Conservation (phyloP, 2,797 vertebrate species). For the Gouania willdenowi region DNA sequence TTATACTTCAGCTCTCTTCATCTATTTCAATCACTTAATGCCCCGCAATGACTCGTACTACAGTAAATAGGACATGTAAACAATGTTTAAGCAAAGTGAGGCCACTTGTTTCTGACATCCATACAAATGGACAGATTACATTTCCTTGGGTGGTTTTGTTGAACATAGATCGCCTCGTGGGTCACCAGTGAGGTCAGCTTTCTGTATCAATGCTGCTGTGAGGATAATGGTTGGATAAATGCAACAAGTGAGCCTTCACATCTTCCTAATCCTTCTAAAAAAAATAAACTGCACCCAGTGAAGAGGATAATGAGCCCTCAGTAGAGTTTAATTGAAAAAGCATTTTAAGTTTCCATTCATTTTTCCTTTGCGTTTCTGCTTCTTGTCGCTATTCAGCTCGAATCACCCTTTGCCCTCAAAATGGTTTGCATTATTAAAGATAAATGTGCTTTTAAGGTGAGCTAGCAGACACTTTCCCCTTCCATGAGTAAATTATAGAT, state of each 20-base stretch:
- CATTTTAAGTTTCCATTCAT: background rate
- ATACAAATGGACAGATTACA: conserved; percentile 11
- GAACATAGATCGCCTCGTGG: background rate
- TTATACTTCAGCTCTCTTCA: background rate
- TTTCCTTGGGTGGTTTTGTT: background rate
- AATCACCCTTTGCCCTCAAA: background rate
- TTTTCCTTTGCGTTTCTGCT: background rate
- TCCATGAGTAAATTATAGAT: conserved; percentile 29
- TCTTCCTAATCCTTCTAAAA: conserved; percentile 1
- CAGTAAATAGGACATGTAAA: background rate
- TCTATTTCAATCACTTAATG: background rate
- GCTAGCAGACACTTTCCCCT: conserved; percentile 9
- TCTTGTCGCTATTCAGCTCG: background rate
- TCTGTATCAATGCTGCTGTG: background rate
- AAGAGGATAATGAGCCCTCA: conserved; percentile 8
- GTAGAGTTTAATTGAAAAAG: background rate
- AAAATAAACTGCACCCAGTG: background rate
- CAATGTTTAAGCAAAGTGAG: background rate
- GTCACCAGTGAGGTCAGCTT: background rate
- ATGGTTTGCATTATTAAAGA: conserved; percentile 3
- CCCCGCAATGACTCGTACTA: background rate
- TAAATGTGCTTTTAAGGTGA: conserved; percentile 17
- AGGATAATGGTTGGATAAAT: background rate
- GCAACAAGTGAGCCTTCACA: background rate
- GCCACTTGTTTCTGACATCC: background rate